Evolutionary conservation across 2,113 vertebrate species (phyloP).

Genomic region (Dromiciops gliroides): DNA sequence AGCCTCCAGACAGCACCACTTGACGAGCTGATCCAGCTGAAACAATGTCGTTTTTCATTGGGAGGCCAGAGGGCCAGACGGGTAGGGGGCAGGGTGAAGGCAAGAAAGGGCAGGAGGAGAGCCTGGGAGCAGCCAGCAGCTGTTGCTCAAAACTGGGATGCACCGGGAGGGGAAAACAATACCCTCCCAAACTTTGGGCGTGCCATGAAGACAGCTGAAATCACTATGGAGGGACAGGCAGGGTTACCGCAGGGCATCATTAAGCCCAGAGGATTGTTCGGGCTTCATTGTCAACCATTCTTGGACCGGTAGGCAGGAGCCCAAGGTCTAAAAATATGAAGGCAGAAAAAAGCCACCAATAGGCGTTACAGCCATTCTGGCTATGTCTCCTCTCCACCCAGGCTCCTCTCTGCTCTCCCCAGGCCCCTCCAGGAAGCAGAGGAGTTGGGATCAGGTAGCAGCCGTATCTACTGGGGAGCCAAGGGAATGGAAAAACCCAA

Average conservation of each 20-base stretch:
- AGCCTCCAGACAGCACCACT: constrained; percentile 66
- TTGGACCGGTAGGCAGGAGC: neutral
- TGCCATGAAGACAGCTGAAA: constrained; percentile 76
- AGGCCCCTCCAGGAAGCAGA: too few relatives aligned
- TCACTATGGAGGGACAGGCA: neutral
- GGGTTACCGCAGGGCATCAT: constrained; percentile 46
- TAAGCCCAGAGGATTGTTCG: constrained; percentile 27
- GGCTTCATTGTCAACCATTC: neutral
- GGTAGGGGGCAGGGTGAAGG: neutral
- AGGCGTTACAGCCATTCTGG: neutral
- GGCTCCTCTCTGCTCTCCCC: neutral
- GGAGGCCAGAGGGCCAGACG: constrained; percentile 7
- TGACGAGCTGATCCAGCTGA: constrained; percentile 61
- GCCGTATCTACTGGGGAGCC: too few relatives aligned
- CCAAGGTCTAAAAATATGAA: constrained; percentile 72
- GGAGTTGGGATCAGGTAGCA: neutral
- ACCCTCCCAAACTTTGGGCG: constrained; percentile 46
- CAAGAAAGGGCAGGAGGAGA: neutral
- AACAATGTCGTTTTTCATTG: constrained; percentile 22
- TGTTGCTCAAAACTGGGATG: constrained; percentile 74
- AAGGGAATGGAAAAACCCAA: neutral
- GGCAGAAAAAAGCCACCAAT: constrained; percentile 10
- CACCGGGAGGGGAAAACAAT: constrained; percentile 71
- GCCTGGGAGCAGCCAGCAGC: constrained; percentile 65
- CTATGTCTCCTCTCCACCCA: neutral